These are phyloP conservation scores for Remorina albescens DNA, from an alignment of 2,797 vertebrate genomes.

Conservation along the genomic window DNA sequence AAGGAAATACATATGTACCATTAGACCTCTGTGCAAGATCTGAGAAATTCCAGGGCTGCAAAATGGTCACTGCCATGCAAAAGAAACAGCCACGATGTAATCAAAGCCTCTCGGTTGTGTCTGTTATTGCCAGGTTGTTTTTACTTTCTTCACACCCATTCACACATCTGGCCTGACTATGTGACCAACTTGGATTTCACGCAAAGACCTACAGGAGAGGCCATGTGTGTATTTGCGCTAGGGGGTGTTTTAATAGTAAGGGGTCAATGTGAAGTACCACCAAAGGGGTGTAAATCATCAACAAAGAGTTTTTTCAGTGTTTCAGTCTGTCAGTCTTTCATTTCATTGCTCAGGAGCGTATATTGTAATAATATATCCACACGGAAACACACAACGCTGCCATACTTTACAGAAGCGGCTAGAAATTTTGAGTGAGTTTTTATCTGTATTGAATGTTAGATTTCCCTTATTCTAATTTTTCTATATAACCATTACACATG, in stretches of 20 bases:
- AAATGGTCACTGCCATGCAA: not conserved
- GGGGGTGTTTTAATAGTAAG: not conserved
- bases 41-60: not conserved
- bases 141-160: constrained; percentile 30
- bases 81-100: constrained; percentile 14
- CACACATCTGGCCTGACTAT: constrained; percentile 17
- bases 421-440: no score
- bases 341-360: not conserved
- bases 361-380: not conserved
- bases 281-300: no score
- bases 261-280: not conserved
- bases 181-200: constrained; percentile 4
- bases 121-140: constrained; percentile 26
- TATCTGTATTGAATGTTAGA: not conserved
- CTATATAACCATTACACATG: not conserved
- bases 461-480: not conserved
- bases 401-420: not conserved
- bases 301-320: not conserved
- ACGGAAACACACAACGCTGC: not conserved
- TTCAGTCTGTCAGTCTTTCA: not conserved
- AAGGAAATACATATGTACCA: not conserved
- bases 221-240: not conserved
- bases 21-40: not conserved
- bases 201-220: constrained; percentile 7
- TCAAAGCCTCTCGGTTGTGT: constrained; percentile 21